Evolutionary conservation across 1,140 invertebrate species (phyloP).

Genomic region (Trypoxylus dichotomus): DNA sequence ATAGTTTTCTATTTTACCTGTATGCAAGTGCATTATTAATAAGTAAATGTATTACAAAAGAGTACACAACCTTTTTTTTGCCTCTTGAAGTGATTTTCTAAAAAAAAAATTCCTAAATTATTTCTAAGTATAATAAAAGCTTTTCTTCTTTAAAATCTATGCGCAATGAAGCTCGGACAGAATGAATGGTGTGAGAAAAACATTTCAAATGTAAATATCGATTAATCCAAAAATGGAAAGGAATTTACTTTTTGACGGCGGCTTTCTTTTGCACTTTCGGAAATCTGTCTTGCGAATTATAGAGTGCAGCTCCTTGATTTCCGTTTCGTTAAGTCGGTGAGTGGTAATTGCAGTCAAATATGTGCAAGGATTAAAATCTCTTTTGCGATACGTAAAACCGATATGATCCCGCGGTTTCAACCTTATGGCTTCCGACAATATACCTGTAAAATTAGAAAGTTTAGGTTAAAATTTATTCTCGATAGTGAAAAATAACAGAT

Average conservation of each 20-base stretch:
- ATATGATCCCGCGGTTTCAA: conserved; percentile 60
- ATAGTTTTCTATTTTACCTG: too few species aligned
- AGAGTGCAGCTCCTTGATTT: conserved; percentile 30
- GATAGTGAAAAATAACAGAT: background rate
- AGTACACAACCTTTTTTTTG: too few species aligned
- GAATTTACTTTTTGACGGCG: conserved; percentile 25
- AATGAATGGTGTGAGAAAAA: background rate
- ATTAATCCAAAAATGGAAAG: conserved; percentile 21
- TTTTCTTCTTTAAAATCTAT: background rate
- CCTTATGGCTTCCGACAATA: conserved; percentile 58
- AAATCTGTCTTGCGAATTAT: conserved; percentile 17
- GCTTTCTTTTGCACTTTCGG: conserved; percentile 6
- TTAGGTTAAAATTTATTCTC: conserved; percentile 16
- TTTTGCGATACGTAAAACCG: conserved; percentile 63
- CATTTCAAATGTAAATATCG: conserved; percentile 7
- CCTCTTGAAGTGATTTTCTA: background rate
- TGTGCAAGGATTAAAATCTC: conserved; percentile 56
- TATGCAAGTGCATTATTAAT: too few species aligned
- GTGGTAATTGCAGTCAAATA: conserved; percentile 44
- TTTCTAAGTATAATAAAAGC: conserved; percentile 8
- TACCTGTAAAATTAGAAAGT: conserved; percentile 47
- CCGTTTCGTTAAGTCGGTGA: conserved; percentile 35
- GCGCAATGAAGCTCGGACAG: conserved; percentile 14
- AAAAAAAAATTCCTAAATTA: background rate
- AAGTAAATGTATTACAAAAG: too few species aligned